Evolutionary conservation across 1,140 invertebrate genomes (phyloP).

Genomic region (Lordiphosa clarofinis): DNA sequence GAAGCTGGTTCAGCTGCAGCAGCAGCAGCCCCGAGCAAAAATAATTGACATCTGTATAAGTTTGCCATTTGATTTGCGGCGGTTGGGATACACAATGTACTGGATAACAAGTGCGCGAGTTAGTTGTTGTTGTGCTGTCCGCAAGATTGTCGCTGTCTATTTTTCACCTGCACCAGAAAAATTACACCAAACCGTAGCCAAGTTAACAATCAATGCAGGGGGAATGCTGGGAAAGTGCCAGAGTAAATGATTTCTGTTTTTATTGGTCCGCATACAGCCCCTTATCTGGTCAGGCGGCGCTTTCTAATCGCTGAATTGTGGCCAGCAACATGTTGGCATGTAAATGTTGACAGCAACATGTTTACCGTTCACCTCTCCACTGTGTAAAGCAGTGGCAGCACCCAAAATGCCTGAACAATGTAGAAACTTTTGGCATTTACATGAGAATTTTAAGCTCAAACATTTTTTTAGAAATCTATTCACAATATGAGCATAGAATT

Average conservation of each 20-base stretch:
- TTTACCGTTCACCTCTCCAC: constrained; percentile 56
- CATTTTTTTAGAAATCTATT: constrained; percentile 26
- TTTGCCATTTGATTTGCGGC: constrained; percentile 49
- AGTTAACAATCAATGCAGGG: constrained; percentile 6
- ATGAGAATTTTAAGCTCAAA: constrained; percentile 68
- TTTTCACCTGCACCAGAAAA: constrained; percentile 68
- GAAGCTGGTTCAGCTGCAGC: constrained; percentile 29
- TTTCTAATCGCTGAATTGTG: constrained; percentile 41
- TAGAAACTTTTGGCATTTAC: constrained; percentile 73
- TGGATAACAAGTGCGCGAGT: constrained; percentile 61
- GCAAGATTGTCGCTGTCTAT: constrained; percentile 56
- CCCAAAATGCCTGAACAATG: constrained; percentile 50
- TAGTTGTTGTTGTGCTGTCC: constrained; percentile 21
- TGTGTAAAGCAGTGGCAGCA: constrained; percentile 23
- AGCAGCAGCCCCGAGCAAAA: constrained; percentile 43
- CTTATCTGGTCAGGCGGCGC: constrained; percentile 49
- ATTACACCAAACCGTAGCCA: constrained; percentile 43
- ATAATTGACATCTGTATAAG: constrained; percentile 77
- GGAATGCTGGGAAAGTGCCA: constrained; percentile 26
- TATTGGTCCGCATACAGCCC: not conserved
- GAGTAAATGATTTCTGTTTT: constrained; percentile 5
- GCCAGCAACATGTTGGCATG: constrained; percentile 52
- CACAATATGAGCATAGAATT: constrained; percentile 65
- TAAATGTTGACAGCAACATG: constrained; percentile 71
- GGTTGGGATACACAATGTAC: constrained; percentile 7